Percentiles rank a stretch among this genome's conserved stretches.
These are phyloP conservation scores for Philhelius pedissequus DNA, from an alignment of 2,888 invertebrate genomes.

Conservation along the genomic window DNA sequence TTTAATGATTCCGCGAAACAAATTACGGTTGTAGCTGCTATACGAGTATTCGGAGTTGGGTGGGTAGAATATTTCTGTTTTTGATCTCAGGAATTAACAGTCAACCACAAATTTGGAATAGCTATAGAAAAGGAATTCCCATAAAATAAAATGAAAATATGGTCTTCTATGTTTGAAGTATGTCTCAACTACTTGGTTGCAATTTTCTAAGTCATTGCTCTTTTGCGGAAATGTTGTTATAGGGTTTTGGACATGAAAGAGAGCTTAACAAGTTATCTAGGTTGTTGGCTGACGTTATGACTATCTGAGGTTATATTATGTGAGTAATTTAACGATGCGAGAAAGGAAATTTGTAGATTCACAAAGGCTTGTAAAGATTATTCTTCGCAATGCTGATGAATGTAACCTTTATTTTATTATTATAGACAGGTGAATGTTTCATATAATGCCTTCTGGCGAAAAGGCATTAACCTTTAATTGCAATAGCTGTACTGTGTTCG, in stretches of 20 bases:
- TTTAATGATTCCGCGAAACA: constrained; percentile 66
- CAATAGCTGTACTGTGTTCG: neutral
- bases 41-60: neutral
- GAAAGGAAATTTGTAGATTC: neutral
- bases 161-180: neutral
- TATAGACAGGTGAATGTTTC: neutral
- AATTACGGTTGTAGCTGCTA: constrained; percentile 20
- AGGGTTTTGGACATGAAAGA: neutral
- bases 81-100: constrained; percentile 9
- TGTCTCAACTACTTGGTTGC: neutral
- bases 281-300: neutral
- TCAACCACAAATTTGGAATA: neutral
- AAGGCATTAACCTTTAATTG: neutral
- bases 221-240: constrained; percentile 12
- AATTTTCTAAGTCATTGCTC: constrained; percentile 30
- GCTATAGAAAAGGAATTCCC: neutral
- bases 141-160: neutral
- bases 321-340: neutral
- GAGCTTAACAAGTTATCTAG: constrained; percentile 29
- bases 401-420: neutral
- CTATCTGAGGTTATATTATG: neutral
- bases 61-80: neutral
- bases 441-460: neutral
- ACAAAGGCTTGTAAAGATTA: neutral
- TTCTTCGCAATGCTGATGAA: neutral